phyloP scores from a whole-genome alignment of 2,888 invertebrate species.

The Rhogogaster chlorosoma region DNA sequence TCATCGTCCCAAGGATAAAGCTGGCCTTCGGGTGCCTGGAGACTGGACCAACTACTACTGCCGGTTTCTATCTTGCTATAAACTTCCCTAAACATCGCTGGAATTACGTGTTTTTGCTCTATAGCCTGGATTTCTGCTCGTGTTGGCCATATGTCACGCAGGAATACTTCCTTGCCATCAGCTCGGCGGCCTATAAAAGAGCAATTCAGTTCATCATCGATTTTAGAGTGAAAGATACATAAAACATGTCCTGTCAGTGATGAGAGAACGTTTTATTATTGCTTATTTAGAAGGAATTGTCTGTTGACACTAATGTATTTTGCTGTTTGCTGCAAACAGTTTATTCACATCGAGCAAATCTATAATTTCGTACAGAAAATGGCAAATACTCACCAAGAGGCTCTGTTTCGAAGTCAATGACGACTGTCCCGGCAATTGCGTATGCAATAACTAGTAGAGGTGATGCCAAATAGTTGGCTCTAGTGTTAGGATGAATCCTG shows the following conservation, averaged over 20 bases:
- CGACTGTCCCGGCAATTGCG: conserved; percentile 96
- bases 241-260: neutral
- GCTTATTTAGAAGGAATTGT: neutral
- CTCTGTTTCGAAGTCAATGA: conserved; percentile 96
- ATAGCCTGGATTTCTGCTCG: conserved; percentile 93
- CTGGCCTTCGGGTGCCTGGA: conserved; percentile 89
- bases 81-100: conserved; percentile 97
- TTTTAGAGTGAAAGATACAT: neutral
- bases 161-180: conserved; percentile 89
- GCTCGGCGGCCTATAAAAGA: conserved; percentile 79
- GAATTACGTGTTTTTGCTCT: conserved; percentile 94
- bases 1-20: conserved; percentile 94
- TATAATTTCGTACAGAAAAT: neutral
- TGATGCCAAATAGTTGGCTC: conserved; percentile 99
- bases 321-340: neutral
- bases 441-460: conserved; percentile 98
- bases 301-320: neutral
- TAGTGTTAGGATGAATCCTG: conserved; percentile 96
- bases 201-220: neutral
- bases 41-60: conserved; percentile 90
- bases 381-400: conserved; percentile 84
- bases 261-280: neutral
- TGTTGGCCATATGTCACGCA: conserved; percentile 97
- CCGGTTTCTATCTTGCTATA: conserved; percentile 92
- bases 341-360: conserved; percentile 12